These are phyloP conservation scores for Hyalella azteca DNA, from an alignment of 2,888 invertebrate species.

Conservation along the genomic window DNA sequence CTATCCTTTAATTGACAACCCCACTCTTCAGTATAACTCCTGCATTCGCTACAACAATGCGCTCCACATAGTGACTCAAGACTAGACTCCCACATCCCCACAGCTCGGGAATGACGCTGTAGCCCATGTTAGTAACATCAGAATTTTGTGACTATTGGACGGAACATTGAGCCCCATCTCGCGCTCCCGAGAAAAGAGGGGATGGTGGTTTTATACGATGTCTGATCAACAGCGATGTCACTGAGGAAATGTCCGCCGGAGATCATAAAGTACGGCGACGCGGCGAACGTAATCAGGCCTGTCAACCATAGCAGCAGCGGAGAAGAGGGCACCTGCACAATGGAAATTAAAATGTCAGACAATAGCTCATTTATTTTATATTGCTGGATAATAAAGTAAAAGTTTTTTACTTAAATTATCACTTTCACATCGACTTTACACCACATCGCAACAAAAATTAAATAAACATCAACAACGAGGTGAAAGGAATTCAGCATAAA, in stretches of 20 bases:
- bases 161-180: conserved; percentile 63
- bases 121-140: conserved; percentile 58
- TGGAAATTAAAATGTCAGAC: no score
- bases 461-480: no score
- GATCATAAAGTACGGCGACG: conserved; percentile 60
- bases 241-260: conserved; percentile 59
- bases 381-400: no score
- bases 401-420: no score
- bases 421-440: no score
- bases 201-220: conserved; percentile 64
- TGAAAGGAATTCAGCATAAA: no score
- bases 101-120: conserved; percentile 62
- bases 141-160: conserved; percentile 58
- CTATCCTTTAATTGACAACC: no score
- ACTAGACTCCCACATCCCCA: conserved; percentile 62
- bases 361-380: no score
- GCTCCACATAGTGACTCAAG: conserved; percentile 58
- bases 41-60: background rate
- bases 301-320: conserved; percentile 60
- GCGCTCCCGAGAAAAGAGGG: conserved; percentile 65
- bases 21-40: conserved; percentile 56
- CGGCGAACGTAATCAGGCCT: conserved; percentile 61
- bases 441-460: no score
- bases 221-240: conserved; percentile 61
- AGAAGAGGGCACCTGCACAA: conserved; percentile 50